A percentile compares a stretch with the other conserved stretches of the same genome.
Evolutionary conservation across 64 coral and sea anemone genomes (phyloP).

Genomic region (Anthopleura sola): DNA sequence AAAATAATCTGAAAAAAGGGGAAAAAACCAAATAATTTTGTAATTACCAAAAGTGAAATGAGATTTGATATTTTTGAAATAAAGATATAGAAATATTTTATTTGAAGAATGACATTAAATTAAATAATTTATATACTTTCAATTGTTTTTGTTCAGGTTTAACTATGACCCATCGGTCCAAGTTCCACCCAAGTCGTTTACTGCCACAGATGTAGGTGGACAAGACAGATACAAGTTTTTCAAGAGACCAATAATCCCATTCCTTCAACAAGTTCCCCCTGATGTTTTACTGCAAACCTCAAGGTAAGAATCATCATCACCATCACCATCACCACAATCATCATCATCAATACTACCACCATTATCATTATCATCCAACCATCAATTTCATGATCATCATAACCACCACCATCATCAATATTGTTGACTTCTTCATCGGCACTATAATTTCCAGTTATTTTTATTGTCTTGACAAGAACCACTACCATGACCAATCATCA

Average conservation of each 20-base stretch:
- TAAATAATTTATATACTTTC: no score
- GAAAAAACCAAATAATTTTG: no score
- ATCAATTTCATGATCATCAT: no score
- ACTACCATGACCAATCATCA: no score
- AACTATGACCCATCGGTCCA: conserved; percentile 96
- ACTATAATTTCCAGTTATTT: not conserved
- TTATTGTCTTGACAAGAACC: not conserved
- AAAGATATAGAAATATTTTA: no score
- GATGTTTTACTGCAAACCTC: conserved; percentile 93
- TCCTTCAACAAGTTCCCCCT: conserved; percentile 94
- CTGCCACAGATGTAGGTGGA: conserved; percentile 75
- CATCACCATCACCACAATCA: not conserved
- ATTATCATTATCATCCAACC: no score
- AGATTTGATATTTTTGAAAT: no score
- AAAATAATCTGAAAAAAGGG: no score
- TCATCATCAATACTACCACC: not conserved
- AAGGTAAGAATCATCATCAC: conserved; percentile 40
- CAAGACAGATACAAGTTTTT: conserved; percentile 95
- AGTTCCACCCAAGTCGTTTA: conserved; percentile 67
- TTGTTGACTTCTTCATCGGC: no score
- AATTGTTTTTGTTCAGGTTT: conserved; percentile 46
- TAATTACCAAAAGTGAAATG: no score
- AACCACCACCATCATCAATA: no score
- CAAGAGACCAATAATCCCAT: conserved; percentile 96
- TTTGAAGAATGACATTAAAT: no score